Conservation (phyloP, 2,888 invertebrate genomes). For the Drosophila gaucha region DNA sequence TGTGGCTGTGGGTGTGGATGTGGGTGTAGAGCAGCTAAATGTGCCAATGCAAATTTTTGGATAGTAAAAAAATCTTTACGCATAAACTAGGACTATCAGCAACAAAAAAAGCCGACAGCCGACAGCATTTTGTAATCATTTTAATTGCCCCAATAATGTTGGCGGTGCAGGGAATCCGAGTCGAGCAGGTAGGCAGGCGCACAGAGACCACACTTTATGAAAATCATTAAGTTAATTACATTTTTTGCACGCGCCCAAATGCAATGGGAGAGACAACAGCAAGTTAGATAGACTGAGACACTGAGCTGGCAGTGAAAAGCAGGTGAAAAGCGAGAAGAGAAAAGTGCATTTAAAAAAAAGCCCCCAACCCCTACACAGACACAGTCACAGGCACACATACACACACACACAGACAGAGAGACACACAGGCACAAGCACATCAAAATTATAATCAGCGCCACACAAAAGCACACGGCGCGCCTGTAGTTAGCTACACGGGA, state of each 20-base stretch:
- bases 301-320: slow-evolving; percentile 23
- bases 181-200: background rate
- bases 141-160: slow-evolving; percentile 78
- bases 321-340: slow-evolving; percentile 20
- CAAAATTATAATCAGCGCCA: slow-evolving; percentile 78
- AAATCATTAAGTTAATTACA: slow-evolving; percentile 83
- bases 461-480: slow-evolving; percentile 79
- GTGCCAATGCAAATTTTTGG: too few species aligned
- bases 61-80: slow-evolving; percentile 38
- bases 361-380: background rate
- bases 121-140: slow-evolving; percentile 75
- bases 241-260: slow-evolving; percentile 76
- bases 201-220: slow-evolving; percentile 63
- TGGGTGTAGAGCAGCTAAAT: too few species aligned
- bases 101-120: background rate
- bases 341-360: slow-evolving; percentile 25
- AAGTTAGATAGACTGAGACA: slow-evolving; percentile 23
- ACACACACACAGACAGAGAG: slow-evolving; percentile 20
- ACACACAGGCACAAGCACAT: slow-evolving; percentile 54
- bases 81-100: slow-evolving; percentile 58
- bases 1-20: too few species aligned
- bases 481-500: slow-evolving; percentile 44
- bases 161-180: background rate
- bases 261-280: slow-evolving; percentile 49
- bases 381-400: slow-evolving; percentile 25